Evolutionary conservation across 2,113 vertebrate species (phyloP).

Genomic region (Octodon degus): DNA sequence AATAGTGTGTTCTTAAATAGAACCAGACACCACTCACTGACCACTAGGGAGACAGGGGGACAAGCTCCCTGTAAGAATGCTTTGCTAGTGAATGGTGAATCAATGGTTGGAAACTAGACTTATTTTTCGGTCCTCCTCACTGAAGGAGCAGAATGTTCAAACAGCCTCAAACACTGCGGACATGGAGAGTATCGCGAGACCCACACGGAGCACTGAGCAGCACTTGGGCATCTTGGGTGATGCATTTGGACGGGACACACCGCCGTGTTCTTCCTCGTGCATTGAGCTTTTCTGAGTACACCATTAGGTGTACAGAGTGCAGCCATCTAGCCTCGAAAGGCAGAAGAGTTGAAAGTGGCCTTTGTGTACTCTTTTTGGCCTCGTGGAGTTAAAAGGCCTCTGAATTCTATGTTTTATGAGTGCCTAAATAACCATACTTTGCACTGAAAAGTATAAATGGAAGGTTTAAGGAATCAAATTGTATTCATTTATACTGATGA

Average conservation of each 20-base stretch:
- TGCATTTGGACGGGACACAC: slow-evolving; percentile 51
- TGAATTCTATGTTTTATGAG: background rate
- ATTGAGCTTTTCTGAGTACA: slow-evolving; percentile 48
- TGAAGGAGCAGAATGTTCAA: slow-evolving; percentile 70
- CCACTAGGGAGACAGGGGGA: slow-evolving; percentile 65
- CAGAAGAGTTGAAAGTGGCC: background rate
- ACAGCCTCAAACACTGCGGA: slow-evolving; percentile 12
- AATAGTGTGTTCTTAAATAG: background rate
- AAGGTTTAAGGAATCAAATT: background rate
- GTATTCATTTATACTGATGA: background rate
- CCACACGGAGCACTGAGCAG: slow-evolving; percentile 69
- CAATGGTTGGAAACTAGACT: slow-evolving; percentile 71
- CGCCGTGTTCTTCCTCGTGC: background rate
- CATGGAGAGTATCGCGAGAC: slow-evolving; percentile 63
- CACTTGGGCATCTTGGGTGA: slow-evolving; percentile 66
- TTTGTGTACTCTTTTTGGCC: slow-evolving; percentile 19
- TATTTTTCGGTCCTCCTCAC: slow-evolving; percentile 62
- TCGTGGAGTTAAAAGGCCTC: slow-evolving; percentile 11
- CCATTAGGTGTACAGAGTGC: background rate
- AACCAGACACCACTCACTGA: slow-evolving; percentile 47
- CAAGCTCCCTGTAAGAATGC: slow-evolving; percentile 68
- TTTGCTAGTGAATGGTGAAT: slow-evolving; percentile 80
- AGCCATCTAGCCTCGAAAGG: background rate
- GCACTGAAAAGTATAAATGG: background rate
- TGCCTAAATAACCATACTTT: background rate